Conservation (phyloP, 1,140 invertebrate species). For the Tetramorium alpestre region DNA sequence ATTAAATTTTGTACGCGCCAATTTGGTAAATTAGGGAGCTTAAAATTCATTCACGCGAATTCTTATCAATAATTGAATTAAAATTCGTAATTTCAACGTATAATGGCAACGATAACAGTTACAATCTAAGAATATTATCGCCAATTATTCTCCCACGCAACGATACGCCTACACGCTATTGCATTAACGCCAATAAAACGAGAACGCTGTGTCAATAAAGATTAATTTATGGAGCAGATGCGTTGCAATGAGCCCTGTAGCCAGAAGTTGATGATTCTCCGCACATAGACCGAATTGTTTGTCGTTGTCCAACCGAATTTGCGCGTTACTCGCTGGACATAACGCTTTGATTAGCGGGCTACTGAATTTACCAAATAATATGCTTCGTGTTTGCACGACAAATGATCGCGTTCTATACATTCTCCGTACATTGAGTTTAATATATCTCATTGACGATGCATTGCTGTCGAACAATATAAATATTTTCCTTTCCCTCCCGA, state of each 20-base stretch:
- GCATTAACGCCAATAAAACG: constrained; percentile 23
- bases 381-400: constrained; percentile 35
- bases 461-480: background rate
- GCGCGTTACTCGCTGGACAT: constrained; percentile 19
- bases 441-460: background rate
- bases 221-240: constrained; percentile 55
- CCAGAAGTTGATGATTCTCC: constrained; percentile 39
- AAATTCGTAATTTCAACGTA: background rate
- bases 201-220: constrained; percentile 36
- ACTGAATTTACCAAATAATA: constrained; percentile 59
- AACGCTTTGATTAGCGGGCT: constrained; percentile 38
- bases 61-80: background rate
- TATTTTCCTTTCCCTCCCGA: background rate
- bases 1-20: background rate
- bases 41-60: background rate
- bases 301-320: constrained; percentile 21
- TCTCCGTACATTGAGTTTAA: background rate
- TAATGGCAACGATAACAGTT: background rate
- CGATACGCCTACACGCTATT: background rate
- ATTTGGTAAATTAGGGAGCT: background rate
- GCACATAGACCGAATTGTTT: constrained; percentile 14
- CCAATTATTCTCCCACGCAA: background rate
- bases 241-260: background rate
- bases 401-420: constrained; percentile 22
- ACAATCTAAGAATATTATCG: background rate